Conservation (phyloP, 1,140 invertebrate genomes). For the Gryon sp. region DNA sequence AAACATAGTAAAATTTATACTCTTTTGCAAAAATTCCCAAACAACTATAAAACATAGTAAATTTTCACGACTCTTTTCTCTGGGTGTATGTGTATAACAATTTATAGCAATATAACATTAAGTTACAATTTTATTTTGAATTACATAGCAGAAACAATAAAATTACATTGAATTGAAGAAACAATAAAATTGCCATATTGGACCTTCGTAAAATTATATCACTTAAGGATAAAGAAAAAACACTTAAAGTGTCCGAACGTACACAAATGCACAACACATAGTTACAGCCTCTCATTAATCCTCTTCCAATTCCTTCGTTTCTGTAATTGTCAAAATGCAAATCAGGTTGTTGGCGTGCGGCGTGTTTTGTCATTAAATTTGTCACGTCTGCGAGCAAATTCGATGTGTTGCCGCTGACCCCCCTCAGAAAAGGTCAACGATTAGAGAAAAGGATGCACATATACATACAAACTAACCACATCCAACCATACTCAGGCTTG, state of each 20-base stretch:
- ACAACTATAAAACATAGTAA: too few species aligned
- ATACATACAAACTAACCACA: constrained; percentile 3
- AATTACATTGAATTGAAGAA: constrained; percentile 1
- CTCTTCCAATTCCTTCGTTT: constrained; percentile 36
- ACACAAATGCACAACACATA: background rate
- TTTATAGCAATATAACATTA: too few species aligned
- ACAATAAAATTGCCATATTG: constrained; percentile 7
- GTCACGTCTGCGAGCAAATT: constrained; percentile 52
- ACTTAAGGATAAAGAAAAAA: too few species aligned
- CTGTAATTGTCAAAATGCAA: constrained; percentile 60
- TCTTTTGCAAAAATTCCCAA: too few species aligned
- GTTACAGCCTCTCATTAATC: constrained; percentile 39
- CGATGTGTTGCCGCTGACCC: constrained; percentile 51
- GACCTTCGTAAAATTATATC: too few species aligned
- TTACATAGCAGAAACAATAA: too few species aligned
- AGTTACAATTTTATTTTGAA: too few species aligned
- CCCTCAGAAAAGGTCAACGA: constrained; percentile 37
- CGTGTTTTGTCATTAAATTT: constrained; percentile 61
- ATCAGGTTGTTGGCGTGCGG: constrained; percentile 54
- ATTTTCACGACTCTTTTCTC: too few species aligned
- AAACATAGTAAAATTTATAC: too few species aligned
- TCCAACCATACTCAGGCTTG: too few species aligned
- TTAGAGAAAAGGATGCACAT: constrained; percentile 33
- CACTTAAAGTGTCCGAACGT: constrained; percentile 1
- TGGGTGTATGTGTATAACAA: too few species aligned